Conservation (phyloP, 37 sponge, comb jelly and placozoan species). For the Eunapius fragilis region DNA sequence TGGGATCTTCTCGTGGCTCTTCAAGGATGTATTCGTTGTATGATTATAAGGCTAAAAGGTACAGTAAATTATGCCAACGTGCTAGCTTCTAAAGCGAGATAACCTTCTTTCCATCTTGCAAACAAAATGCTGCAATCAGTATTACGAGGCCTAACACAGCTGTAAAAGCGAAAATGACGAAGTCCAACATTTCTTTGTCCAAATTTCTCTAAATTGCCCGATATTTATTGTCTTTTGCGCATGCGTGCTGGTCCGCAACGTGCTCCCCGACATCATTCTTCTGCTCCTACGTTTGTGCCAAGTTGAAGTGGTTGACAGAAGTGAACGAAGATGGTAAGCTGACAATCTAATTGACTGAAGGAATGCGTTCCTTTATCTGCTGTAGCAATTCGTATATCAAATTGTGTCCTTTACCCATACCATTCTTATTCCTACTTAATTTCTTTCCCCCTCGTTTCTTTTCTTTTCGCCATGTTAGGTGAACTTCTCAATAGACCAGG, state of each 20-base stretch:
- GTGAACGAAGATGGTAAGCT: background rate
- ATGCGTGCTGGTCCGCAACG: background rate
- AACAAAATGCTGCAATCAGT: constrained; percentile 42
- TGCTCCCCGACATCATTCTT: background rate
- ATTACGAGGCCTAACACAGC: constrained; percentile 65
- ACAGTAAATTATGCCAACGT: background rate
- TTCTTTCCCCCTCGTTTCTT: background rate
- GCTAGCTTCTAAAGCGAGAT: background rate
- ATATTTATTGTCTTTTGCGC: background rate
- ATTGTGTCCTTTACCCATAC: background rate
- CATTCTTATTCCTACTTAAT: too few species aligned
- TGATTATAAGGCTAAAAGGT: too few species aligned
- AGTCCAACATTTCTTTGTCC: constrained; percentile 53
- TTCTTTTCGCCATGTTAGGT: constrained; percentile 56
- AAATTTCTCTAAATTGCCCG: background rate
- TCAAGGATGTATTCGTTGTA: background rate
- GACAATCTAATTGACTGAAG: too few species aligned
- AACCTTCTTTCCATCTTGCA: background rate
- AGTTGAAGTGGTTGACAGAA: background rate
- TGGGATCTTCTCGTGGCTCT: constrained; percentile 21
- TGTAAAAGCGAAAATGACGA: constrained; percentile 75
- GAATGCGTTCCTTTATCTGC: too few species aligned
- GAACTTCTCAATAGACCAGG: constrained; percentile 96
- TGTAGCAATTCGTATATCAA: too few species aligned
- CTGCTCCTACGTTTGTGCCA: background rate